phyloP scores from a whole-genome alignment of 2,113 vertebrate genomes.

The Rhadina sibilatrix region DNA sequence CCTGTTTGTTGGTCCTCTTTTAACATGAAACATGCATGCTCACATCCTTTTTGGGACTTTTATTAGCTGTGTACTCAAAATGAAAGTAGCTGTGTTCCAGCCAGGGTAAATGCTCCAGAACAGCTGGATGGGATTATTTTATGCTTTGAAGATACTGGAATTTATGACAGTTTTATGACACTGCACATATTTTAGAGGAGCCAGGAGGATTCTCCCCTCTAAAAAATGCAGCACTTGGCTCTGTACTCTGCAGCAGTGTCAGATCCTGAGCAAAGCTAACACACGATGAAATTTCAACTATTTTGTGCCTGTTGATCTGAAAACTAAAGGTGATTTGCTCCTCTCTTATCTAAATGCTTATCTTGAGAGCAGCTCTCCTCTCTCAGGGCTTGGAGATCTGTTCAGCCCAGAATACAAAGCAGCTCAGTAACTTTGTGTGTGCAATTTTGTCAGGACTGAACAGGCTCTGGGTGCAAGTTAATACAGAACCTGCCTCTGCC shows the following conservation, averaged over 20 bases:
- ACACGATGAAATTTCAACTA: background rate
- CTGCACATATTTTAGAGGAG: conserved; percentile 27
- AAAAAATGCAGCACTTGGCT: background rate
- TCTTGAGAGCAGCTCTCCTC: background rate
- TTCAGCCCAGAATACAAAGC: background rate
- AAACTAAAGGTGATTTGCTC: background rate
- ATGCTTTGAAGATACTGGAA: conserved; percentile 48
- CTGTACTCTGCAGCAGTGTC: background rate
- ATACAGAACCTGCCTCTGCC: background rate
- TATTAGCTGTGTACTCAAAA: background rate
- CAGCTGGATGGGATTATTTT: conserved; percentile 34
- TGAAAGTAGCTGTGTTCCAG: conserved; percentile 35
- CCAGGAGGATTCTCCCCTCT: background rate
- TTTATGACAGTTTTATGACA: conserved; percentile 54
- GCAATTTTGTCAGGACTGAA: background rate
- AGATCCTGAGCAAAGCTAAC: background rate
- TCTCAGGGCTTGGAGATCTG: background rate
- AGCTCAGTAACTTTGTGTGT: background rate
- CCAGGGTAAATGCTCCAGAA: background rate
- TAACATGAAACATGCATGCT: conserved; percentile 18
- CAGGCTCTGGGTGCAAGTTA: background rate
- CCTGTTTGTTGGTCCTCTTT: conserved; percentile 11
- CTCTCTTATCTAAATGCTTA: background rate
- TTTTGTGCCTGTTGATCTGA: background rate
- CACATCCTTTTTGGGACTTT: conserved; percentile 5